phyloP scores from a whole-genome alignment of 2,888 invertebrate genomes.

The Gerris lacustris region DNA sequence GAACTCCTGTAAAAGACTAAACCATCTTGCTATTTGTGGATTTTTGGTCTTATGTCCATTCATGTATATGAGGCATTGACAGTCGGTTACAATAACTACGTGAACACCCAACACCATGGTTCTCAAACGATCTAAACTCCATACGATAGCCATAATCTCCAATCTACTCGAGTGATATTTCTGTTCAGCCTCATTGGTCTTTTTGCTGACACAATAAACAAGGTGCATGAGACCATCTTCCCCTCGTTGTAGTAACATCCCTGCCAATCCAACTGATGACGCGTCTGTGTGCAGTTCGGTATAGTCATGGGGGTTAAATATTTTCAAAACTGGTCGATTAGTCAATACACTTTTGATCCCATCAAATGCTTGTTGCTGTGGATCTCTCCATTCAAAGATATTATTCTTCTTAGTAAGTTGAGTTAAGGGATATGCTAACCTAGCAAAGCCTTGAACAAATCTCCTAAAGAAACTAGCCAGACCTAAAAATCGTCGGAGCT shows the following conservation, averaged over 20 bases:
- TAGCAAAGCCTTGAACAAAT: background rate
- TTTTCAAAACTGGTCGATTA: background rate
- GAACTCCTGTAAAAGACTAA: constrained; percentile 1
- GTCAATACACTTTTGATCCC: background rate
- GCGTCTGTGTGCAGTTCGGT: background rate
- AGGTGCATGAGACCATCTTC: background rate
- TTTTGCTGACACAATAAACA: background rate
- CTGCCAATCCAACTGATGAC: background rate
- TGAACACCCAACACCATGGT: background rate
- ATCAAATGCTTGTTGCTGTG: background rate
- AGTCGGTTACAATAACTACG: background rate
- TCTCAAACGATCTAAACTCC: background rate
- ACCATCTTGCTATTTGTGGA: too few relatives aligned
- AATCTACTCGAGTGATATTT: background rate
- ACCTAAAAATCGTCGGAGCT: background rate
- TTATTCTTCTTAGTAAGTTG: background rate
- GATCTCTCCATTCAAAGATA: background rate
- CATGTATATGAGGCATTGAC: background rate
- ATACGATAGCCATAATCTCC: background rate
- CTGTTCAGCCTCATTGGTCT: background rate
- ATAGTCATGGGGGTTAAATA: background rate
- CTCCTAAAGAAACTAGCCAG: background rate
- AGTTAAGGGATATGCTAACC: background rate
- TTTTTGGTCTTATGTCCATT: background rate
- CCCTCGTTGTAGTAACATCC: background rate